These are phyloP conservation scores for Mormyrus lacerda DNA, from an alignment of 2,113 vertebrate genomes.

Conservation along the genomic window DNA sequence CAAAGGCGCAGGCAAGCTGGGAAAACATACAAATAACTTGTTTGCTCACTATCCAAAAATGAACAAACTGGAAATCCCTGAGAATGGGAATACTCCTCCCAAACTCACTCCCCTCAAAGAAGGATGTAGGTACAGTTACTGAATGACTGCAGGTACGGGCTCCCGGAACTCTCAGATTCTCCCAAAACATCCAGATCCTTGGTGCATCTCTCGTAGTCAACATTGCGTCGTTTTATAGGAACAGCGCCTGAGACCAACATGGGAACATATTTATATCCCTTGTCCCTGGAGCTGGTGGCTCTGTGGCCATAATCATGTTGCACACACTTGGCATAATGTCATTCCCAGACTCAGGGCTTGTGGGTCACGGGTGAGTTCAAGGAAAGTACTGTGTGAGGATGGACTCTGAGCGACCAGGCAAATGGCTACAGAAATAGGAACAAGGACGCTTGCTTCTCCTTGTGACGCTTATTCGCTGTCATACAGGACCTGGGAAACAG, in stretches of 20 bases:
- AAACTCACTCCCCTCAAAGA: not conserved
- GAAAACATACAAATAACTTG: not conserved
- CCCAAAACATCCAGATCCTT: conserved; percentile 24
- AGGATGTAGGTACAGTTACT: not conserved
- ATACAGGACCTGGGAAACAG: conserved; percentile 13
- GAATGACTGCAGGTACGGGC: not conserved
- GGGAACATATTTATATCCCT: conserved; percentile 21
- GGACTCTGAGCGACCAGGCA: not conserved
- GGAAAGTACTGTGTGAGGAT: not conserved
- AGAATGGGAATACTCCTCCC: not conserved
- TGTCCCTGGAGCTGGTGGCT: not conserved
- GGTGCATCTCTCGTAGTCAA: not conserved
- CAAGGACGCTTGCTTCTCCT: not conserved
- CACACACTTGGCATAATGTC: not conserved
- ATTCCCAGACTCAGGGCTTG: conserved; percentile 3
- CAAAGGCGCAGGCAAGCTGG: not conserved
- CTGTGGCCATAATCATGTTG: not conserved
- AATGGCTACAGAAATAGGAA: conserved; percentile 6
- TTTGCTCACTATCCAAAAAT: not conserved
- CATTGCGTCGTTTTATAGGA: not conserved
- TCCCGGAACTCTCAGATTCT: conserved; percentile 9
- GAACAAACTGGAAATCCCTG: not conserved
- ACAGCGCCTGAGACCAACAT: conserved; percentile 14
- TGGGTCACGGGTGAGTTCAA: not conserved
- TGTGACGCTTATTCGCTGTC: not conserved